phyloP scores from a whole-genome alignment of 2,797 vertebrate species.

The Tachyglossus aculeatus region DNA sequence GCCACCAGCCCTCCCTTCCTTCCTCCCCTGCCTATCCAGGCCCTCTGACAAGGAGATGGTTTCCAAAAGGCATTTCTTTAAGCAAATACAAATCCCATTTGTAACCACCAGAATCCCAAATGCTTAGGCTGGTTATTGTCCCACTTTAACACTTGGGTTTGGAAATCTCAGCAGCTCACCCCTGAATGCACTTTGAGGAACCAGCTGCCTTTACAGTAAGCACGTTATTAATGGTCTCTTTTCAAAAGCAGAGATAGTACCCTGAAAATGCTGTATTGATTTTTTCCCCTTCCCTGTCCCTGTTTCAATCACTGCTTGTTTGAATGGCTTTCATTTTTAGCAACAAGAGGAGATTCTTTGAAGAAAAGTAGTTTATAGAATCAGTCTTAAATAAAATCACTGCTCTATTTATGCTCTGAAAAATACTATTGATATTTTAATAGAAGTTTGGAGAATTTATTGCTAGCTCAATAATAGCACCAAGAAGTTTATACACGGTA shows the following conservation, averaged over 20 bases:
- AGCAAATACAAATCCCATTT: not conserved
- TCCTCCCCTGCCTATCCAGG: not conserved
- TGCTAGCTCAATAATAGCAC: slow-evolving; percentile 69
- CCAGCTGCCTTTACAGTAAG: slow-evolving; percentile 74
- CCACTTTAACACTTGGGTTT: slow-evolving; percentile 43
- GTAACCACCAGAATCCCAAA: slow-evolving; percentile 43
- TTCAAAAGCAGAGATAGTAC: slow-evolving; percentile 77
- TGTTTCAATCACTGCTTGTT: slow-evolving; percentile 75
- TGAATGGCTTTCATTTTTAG: slow-evolving; percentile 79
- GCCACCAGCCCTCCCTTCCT: not conserved
- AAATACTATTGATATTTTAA: slow-evolving; percentile 79
- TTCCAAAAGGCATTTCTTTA: not conserved
- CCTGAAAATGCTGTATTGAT: slow-evolving; percentile 76
- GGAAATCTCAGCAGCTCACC: slow-evolving; percentile 71
- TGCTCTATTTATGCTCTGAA: slow-evolving; percentile 75
- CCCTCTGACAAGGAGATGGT: not conserved
- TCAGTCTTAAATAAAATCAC: slow-evolving; percentile 75
- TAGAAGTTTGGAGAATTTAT: slow-evolving; percentile 69
- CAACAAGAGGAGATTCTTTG: slow-evolving; percentile 72
- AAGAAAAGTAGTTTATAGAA: slow-evolving; percentile 71
- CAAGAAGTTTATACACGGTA: slow-evolving; percentile 70
- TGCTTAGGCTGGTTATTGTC: slow-evolving; percentile 32
- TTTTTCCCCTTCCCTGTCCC: slow-evolving; percentile 64
- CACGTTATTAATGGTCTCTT: slow-evolving; percentile 77
- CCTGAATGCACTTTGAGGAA: slow-evolving; percentile 78